Evolutionary conservation across 1,140 invertebrate genomes (phyloP).

Genomic region (Stegodyphus dumicola): DNA sequence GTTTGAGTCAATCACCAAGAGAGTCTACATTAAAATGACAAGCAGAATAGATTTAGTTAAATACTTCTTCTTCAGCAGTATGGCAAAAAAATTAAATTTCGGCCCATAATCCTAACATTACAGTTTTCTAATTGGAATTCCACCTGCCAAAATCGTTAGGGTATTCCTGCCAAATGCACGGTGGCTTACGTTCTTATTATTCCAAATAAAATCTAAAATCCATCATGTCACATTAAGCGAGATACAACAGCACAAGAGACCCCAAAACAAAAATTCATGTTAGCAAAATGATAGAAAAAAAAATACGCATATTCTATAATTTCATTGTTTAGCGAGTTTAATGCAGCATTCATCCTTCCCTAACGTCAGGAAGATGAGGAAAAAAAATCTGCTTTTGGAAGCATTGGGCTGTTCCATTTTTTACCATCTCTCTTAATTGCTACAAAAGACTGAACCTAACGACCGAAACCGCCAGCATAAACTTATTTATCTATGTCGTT

Average conservation of each 20-base stretch:
- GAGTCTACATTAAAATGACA: no score
- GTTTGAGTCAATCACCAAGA: no score
- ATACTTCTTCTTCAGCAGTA: no score
- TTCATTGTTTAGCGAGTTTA: no score
- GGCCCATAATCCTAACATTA: no score
- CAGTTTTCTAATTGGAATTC: neutral
- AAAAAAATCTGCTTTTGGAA: neutral
- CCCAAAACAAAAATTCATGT: neutral
- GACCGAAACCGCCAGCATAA: neutral
- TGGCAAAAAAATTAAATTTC: no score
- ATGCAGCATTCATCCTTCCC: no score
- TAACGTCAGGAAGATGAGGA: no score
- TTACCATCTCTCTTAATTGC: conserved; percentile 20
- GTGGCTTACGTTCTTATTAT: neutral
- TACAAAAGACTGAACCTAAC: neutral
- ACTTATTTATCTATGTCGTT: conserved; percentile 22
- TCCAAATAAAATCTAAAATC: conserved; percentile 2
- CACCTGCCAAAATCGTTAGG: neutral
- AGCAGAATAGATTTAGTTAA: no score
- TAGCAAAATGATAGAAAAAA: no score
- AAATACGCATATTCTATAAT: no score
- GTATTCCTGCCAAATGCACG: neutral
- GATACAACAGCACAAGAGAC: neutral
- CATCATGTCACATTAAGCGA: neutral
- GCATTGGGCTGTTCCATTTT: neutral